These are phyloP conservation scores for Dendrocincla tyrannina DNA, from an alignment of 2,797 vertebrate species.

Conservation along the genomic window DNA sequence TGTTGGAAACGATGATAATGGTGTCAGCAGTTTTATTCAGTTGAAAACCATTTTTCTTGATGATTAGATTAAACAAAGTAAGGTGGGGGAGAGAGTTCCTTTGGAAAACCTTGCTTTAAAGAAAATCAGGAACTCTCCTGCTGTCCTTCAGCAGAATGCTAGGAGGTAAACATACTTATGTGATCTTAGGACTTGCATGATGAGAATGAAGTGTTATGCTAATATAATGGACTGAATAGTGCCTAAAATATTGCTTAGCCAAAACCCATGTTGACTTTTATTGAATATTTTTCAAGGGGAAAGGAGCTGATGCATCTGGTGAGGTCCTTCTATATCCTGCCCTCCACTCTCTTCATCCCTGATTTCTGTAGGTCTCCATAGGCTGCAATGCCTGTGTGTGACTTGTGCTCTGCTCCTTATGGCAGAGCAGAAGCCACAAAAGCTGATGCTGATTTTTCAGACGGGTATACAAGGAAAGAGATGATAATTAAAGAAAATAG, in stretches of 20 bases:
- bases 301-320: not conserved
- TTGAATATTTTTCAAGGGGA: conserved; percentile 8
- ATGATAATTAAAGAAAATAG: conserved; percentile 8
- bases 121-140: not conserved
- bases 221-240: not conserved
- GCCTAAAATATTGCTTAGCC: not conserved
- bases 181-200: not conserved
- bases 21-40: conserved; percentile 44
- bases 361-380: not conserved
- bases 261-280: not conserved
- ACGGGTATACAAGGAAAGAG: not conserved
- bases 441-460: not conserved
- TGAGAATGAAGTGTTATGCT: not conserved
- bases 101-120: not conserved
- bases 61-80: conserved; percentile 50
- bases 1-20: not conserved
- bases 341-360: not conserved
- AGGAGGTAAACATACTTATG: not conserved
- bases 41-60: conserved; percentile 50
- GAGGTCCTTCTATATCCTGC: not conserved
- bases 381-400: rapidly evolving
- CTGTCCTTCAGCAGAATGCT: not conserved
- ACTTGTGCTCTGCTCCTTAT: not conserved
- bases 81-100: not conserved
- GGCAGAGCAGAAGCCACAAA: not conserved